These are phyloP conservation scores for Catharus bicknelli DNA, from an alignment of 2,113 vertebrate species.

Conservation along the genomic window DNA sequence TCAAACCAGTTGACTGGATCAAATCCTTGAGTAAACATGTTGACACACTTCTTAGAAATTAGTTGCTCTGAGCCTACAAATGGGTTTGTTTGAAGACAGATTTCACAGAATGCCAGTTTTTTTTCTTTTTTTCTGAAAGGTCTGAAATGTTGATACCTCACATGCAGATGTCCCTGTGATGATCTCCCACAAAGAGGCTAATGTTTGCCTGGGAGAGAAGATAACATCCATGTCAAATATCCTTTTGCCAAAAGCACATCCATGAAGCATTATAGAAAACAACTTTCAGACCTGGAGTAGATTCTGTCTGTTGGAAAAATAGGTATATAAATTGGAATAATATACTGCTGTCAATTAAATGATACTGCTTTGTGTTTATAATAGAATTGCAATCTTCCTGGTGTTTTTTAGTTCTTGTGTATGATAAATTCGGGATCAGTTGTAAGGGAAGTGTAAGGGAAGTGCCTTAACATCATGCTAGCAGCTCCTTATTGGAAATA, in stretches of 20 bases:
- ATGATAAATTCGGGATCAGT: neutral
- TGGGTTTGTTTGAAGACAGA: neutral
- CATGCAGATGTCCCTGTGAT: neutral
- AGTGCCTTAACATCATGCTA: neutral
- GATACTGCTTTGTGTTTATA: neutral
- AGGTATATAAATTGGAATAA: neutral
- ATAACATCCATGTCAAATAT: neutral
- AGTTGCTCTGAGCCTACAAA: neutral
- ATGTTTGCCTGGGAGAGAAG: neutral
- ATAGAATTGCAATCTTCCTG: neutral
- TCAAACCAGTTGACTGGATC: conserved; percentile 15
- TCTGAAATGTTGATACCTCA: neutral
- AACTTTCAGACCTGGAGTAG: neutral
- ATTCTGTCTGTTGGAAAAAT: neutral
- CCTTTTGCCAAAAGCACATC: neutral
- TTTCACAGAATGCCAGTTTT: neutral
- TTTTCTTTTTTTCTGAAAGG: neutral
- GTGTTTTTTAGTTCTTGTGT: neutral
- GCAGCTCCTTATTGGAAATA: neutral
- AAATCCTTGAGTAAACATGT: conserved; percentile 10
- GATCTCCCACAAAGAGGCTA: neutral
- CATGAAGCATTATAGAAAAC: neutral
- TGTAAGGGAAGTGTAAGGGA: neutral
- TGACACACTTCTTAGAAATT: neutral
- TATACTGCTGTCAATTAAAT: neutral